A percentile compares a stretch with the other conserved stretches of the same genome.
phyloP scores from a whole-genome alignment of 2,888 invertebrate species.

The Spatulosminthurus flaviceps region DNA sequence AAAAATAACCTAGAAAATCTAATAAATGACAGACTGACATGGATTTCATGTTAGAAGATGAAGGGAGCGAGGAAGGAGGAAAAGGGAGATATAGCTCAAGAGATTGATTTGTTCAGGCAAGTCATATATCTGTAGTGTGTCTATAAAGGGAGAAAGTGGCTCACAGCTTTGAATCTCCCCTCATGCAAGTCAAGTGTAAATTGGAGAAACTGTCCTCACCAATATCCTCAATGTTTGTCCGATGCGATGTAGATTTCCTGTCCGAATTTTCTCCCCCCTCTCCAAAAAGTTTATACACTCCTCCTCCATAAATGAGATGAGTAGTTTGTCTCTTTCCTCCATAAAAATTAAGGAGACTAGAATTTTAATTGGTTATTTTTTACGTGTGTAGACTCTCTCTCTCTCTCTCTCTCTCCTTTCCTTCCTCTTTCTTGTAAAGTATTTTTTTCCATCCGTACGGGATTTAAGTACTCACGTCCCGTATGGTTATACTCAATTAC shows the following conservation, averaged over 20 bases:
- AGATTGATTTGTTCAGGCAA: neutral
- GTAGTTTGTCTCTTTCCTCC: too few species aligned
- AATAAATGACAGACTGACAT: slow-evolving; percentile 4
- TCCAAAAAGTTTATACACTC: too few species aligned
- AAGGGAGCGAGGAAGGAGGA: neutral
- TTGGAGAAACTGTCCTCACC: neutral
- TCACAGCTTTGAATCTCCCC: neutral
- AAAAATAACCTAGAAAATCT: neutral
- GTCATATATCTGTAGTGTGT: too few species aligned
- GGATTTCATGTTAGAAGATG: neutral
- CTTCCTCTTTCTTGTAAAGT: too few species aligned
- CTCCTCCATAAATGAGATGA: too few species aligned
- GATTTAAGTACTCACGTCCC: too few species aligned
- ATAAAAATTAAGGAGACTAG: too few species aligned
- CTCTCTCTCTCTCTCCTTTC: slow-evolving; percentile 25
- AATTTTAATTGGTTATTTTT: neutral
- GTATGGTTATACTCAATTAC: too few species aligned
- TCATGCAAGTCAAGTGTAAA: neutral
- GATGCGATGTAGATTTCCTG: too few species aligned
- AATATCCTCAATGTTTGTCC: neutral
- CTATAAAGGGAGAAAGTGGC: neutral
- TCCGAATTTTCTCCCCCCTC: too few species aligned
- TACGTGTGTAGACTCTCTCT: neutral
- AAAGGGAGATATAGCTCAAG: neutral
- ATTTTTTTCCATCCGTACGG: too few species aligned